Evolutionary conservation across 1,140 invertebrate genomes (phyloP).

Genomic region (Hetaerina americana): DNA sequence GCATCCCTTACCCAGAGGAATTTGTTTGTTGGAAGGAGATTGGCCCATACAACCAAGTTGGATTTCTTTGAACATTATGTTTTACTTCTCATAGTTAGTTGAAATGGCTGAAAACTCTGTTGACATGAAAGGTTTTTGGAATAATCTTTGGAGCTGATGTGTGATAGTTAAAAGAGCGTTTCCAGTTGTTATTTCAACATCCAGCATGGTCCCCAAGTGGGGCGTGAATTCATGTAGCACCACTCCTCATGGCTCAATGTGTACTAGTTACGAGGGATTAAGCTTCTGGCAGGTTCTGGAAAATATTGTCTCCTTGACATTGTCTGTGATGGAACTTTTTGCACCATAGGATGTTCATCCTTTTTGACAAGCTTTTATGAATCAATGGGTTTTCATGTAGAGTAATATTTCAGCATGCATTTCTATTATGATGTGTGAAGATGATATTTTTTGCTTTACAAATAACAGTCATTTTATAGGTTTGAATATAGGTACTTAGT

Average conservation of each 20-base stretch:
- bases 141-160: too few species aligned
- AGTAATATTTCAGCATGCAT: background rate
- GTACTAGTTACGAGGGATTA: background rate
- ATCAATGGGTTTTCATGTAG: background rate
- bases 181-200: background rate
- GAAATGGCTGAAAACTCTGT: background rate
- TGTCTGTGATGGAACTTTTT: background rate
- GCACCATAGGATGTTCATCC: background rate
- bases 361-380: background rate
- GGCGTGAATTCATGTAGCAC: background rate
- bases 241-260: background rate
- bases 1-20: background rate
- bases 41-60: background rate
- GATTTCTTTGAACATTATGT: background rate
- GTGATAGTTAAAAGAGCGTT: background rate
- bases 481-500: too few species aligned
- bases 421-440: background rate
- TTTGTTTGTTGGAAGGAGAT: background rate
- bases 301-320: background rate
- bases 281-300: background rate
- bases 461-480: too few species aligned
- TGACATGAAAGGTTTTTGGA: background rate
- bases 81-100: background rate
- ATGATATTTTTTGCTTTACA: background rate
- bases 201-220: background rate